Conservation (phyloP, 2,797 vertebrate genomes). For the Crenichthys baileyi region DNA sequence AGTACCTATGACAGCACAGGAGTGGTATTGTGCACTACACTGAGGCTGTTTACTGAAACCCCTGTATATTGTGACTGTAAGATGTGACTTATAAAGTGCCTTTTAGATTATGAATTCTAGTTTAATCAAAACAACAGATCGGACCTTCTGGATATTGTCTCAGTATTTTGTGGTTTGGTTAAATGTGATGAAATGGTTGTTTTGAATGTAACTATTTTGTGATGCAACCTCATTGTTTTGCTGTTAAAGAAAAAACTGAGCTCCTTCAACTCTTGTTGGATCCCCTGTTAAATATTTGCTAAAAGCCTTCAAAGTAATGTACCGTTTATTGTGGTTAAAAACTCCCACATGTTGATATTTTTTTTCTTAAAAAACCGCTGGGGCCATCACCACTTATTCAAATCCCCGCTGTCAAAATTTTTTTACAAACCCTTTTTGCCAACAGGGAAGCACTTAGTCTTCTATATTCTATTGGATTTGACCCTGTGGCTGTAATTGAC, state of each 20-base stretch:
- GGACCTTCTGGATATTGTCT: conserved; percentile 24
- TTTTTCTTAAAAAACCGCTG: background rate
- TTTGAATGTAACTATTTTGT: conserved; percentile 38
- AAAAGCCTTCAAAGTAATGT: background rate
- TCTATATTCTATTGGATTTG: background rate
- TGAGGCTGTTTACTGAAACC: conserved; percentile 28
- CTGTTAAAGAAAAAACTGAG: conserved; percentile 27
- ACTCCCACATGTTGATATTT: background rate
- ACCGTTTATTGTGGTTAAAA: background rate
- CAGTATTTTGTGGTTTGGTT: conserved; percentile 47
- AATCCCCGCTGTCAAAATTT: background rate
- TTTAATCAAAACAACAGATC: conserved; percentile 38
- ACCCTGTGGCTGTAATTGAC: background rate
- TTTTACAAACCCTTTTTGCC: background rate
- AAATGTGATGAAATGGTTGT: conserved; percentile 39
- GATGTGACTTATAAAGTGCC: conserved; percentile 69
- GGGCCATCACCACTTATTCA: background rate
- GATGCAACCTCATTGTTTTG: conserved; percentile 21
- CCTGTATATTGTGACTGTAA: conserved; percentile 52
- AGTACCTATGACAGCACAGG: conserved; percentile 17
- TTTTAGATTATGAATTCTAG: conserved; percentile 55
- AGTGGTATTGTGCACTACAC: background rate
- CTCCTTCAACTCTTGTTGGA: background rate
- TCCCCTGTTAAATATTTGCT: background rate
- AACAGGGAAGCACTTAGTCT: background rate